Percentiles rank a stretch among this genome's conserved stretches.
Evolutionary conservation across 2,888 invertebrate genomes (phyloP).

Genomic region (Cataglyphis altisquamis): DNA sequence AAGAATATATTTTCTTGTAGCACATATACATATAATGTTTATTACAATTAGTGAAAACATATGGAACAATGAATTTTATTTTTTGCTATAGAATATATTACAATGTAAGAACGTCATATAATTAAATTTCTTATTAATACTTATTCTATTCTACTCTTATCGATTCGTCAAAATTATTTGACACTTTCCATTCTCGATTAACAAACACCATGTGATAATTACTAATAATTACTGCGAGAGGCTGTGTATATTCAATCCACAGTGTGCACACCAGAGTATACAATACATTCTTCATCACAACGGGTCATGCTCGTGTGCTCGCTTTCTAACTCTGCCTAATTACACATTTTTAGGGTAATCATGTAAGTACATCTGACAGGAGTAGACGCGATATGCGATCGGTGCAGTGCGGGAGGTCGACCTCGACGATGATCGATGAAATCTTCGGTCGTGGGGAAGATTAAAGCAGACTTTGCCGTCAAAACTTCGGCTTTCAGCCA

Average conservation of each 20-base stretch:
- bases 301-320: conserved; percentile 23
- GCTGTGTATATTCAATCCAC: neutral
- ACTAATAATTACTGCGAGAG: neutral
- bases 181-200: neutral
- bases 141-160: neutral
- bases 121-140: neutral
- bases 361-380: neutral
- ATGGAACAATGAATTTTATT: neutral
- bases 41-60: neutral
- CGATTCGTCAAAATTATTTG: neutral
- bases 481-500: neutral
- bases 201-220: neutral
- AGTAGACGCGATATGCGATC: neutral
- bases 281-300: neutral
- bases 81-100: too few relatives aligned
- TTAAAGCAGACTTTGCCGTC: neutral
- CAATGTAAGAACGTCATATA: neutral
- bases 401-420: neutral
- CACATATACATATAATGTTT: neutral
- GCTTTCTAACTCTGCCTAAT: conserved; percentile 33
- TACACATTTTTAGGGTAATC: neutral
- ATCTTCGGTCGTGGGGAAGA: neutral
- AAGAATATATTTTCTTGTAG: neutral
- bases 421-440: neutral
- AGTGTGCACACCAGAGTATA: neutral